Percentiles rank a stretch among this genome's conserved stretches.
Conservation (phyloP, 2,113 vertebrate species). For the Sander lucioperca region DNA sequence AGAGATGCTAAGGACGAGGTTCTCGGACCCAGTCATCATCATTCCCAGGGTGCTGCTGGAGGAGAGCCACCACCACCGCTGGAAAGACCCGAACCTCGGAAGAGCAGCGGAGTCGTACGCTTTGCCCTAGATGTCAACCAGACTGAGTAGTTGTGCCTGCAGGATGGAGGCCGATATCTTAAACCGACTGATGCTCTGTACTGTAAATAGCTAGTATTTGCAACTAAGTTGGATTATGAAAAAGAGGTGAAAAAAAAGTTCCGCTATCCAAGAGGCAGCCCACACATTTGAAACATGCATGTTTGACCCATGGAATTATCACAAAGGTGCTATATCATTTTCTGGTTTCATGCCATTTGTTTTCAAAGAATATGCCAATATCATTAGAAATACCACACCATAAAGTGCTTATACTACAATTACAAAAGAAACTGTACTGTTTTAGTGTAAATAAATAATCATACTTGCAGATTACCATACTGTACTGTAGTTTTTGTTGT, state of each 20-base stretch:
- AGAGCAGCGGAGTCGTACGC: conserved; percentile 79
- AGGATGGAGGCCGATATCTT: conserved; percentile 5
- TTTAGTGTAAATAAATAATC: conserved; percentile 82
- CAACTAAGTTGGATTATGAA: conserved; percentile 45
- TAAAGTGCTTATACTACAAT: conserved; percentile 78
- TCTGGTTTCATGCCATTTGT: conserved; percentile 59
- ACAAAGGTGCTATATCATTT: conserved; percentile 83
- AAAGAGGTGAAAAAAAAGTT: conserved; percentile 17
- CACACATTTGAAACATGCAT: conserved; percentile 63
- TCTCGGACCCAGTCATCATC: conserved; percentile 85
- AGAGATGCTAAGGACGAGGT: conserved; percentile 83
- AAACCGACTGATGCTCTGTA: conserved; percentile 56
- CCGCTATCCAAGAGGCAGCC: neutral
- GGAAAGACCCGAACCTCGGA: conserved; percentile 77
- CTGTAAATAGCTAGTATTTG: conserved; percentile 77
- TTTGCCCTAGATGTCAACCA: conserved; percentile 82
- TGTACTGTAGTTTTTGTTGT: conserved; percentile 45
- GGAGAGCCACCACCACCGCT: conserved; percentile 79
- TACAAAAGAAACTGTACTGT: conserved; percentile 66
- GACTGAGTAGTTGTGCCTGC: conserved; percentile 60
- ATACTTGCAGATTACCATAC: conserved; percentile 49
- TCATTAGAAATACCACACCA: conserved; percentile 70
- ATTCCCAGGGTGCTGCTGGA: conserved; percentile 86
- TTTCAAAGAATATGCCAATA: conserved; percentile 51
- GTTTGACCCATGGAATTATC: conserved; percentile 69